phyloP scores from a whole-genome alignment of 2,797 vertebrate genomes.

The Sebastes vulpes region DNA sequence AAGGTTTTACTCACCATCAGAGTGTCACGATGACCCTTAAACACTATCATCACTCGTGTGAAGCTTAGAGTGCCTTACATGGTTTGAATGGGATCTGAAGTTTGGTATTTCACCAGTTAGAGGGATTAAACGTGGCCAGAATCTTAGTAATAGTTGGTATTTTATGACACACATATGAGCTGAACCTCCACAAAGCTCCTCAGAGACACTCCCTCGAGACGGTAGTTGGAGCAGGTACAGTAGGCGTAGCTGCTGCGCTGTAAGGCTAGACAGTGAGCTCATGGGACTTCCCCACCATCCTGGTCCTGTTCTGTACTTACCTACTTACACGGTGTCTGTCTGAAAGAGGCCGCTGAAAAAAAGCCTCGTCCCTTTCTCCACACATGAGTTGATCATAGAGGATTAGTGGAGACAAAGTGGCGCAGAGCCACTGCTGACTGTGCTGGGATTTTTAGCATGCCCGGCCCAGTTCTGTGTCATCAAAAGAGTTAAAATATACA shows the following conservation, averaged over 20 bases:
- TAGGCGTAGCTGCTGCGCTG: constrained; percentile 53
- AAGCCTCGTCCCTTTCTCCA: constrained; percentile 52
- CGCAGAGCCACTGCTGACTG: constrained; percentile 60
- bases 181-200: constrained; percentile 34
- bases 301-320: constrained; percentile 67
- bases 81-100: neutral
- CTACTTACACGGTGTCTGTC: constrained; percentile 52
- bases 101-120: constrained; percentile 10
- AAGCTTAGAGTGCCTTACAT: neutral
- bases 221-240: constrained; percentile 43
- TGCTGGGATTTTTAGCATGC: constrained; percentile 60
- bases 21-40: constrained; percentile 32
- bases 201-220: constrained; percentile 46
- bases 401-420: constrained; percentile 75
- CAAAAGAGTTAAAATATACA: constrained; percentile 65
- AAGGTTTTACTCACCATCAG: constrained; percentile 51
- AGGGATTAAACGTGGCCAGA: neutral
- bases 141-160: neutral
- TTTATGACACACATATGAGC: constrained; percentile 24
- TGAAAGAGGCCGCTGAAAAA: constrained; percentile 41
- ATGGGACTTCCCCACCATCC: constrained; percentile 78
- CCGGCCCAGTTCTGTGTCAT: constrained; percentile 64
- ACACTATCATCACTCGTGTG: neutral
- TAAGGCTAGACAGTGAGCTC: constrained; percentile 81
- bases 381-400: constrained; percentile 51